A percentile compares a stretch with the other conserved stretches of the same genome.
phyloP scores from a whole-genome alignment of 2,113 vertebrate genomes.

The Tonatia bakeri region DNA sequence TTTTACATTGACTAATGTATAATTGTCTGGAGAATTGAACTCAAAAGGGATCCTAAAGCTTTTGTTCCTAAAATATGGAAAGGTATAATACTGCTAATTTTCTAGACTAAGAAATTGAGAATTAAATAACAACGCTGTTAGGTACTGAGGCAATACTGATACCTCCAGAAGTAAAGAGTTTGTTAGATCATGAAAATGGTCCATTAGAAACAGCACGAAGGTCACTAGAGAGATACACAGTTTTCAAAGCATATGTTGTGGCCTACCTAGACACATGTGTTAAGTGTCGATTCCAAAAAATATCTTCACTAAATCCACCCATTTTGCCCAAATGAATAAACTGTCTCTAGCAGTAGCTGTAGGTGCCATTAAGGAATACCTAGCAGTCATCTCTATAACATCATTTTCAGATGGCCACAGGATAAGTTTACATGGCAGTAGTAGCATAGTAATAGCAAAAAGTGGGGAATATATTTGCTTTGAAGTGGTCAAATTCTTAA shows the following conservation, averaged over 20 bases:
- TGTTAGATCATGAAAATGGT: conserved; percentile 9
- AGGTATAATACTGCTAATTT: neutral
- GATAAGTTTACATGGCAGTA: neutral
- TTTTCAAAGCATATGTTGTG: neutral
- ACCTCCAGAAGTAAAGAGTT: neutral
- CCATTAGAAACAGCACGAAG: neutral
- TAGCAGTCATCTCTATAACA: neutral
- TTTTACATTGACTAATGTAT: conserved; percentile 14
- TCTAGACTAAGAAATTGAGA: neutral
- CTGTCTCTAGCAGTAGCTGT: neutral
- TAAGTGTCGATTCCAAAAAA: neutral
- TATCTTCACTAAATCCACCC: neutral
- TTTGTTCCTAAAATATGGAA: neutral
- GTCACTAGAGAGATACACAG: neutral
- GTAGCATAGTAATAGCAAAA: neutral
- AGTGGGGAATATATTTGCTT: neutral
- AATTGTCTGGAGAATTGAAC: conserved; percentile 25
- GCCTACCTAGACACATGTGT: neutral
- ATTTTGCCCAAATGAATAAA: neutral
- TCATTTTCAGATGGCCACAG: neutral
- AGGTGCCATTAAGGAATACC: neutral
- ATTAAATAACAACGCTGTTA: neutral
- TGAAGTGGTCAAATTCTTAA: neutral
- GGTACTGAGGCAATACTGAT: neutral
- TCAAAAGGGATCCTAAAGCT: neutral